Percentiles rank a stretch among this genome's conserved stretches.
phyloP scores from a whole-genome alignment of 2,888 invertebrate genomes.

The Flabesymbios commensalis region DNA sequence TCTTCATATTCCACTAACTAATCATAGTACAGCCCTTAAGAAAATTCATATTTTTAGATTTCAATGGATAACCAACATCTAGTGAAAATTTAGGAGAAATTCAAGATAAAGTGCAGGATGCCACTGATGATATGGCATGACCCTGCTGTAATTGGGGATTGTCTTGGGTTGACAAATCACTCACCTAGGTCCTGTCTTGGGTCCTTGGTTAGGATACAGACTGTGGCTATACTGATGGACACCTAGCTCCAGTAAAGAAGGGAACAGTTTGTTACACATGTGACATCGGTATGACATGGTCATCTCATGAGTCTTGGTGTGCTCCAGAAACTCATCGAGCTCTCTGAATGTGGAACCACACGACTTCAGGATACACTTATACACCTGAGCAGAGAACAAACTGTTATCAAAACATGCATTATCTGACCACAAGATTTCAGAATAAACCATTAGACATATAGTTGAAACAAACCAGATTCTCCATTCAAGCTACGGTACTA shows the following conservation, averaged over 20 bases:
- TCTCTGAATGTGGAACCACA: conserved; percentile 70
- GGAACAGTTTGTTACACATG: conserved; percentile 27
- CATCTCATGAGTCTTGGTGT: conserved; percentile 63
- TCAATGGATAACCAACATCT: no score
- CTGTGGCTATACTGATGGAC: conserved; percentile 69
- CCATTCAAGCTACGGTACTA: no score
- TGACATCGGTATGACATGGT: conserved; percentile 24
- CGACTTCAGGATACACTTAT: conserved; percentile 71
- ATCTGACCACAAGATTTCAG: not conserved
- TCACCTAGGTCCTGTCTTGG: conserved; percentile 61
- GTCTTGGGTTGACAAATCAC: no score
- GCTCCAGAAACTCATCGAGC: conserved; percentile 69
- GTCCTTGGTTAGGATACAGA: conserved; percentile 60
- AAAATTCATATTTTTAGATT: no score
- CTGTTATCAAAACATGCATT: not conserved
- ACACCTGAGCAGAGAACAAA: conserved; percentile 58
- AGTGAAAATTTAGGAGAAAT: no score
- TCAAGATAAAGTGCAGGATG: no score
- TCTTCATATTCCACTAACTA: no score
- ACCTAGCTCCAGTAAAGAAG: conserved; percentile 68
- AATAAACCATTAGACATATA: no score
- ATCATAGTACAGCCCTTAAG: no score
- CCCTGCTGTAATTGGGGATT: not conserved
- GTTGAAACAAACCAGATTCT: no score
- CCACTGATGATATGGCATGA: no score